Conservation (phyloP, 1,140 invertebrate genomes). For the Zaprionus nigranus region DNA sequence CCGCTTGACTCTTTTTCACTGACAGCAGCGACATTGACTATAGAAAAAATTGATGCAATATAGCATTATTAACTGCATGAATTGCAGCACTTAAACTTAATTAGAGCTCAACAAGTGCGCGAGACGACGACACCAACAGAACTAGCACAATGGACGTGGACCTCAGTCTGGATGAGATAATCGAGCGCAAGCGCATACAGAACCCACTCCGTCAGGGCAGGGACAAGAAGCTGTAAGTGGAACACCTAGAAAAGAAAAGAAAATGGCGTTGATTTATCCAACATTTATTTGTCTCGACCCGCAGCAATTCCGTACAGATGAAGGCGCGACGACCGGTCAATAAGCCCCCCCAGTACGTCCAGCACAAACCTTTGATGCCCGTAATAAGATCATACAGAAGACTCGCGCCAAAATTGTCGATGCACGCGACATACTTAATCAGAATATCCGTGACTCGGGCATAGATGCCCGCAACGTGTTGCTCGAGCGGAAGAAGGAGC, state of each 20-base stretch:
- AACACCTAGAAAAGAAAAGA: constrained; percentile 25
- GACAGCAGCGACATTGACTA: neutral
- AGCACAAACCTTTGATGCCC: constrained; percentile 86
- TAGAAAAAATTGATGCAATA: constrained; percentile 11
- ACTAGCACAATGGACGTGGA: constrained; percentile 52
- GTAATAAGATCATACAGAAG: constrained; percentile 89
- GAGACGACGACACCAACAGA: neutral
- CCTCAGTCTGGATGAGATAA: constrained; percentile 67
- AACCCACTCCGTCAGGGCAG: constrained; percentile 21
- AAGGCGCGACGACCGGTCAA: constrained; percentile 41
- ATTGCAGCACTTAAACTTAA: neutral
- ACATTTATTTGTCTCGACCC: neutral
- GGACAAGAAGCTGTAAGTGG: constrained; percentile 66
- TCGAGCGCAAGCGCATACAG: constrained; percentile 58
- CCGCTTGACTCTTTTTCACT: constrained; percentile 8
- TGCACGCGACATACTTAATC: constrained; percentile 89
- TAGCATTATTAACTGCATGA: constrained; percentile 14
- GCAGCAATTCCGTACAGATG: constrained; percentile 23
- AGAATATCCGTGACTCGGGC: constrained; percentile 87
- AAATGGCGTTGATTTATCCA: constrained; percentile 58
- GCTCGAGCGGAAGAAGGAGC: constrained; percentile 58
- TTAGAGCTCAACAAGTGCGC: constrained; percentile 4
- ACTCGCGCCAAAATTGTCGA: constrained; percentile 88
- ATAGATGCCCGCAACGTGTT: constrained; percentile 88
- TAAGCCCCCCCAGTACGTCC: constrained; percentile 19